Evolutionary conservation across 2,797 vertebrate genomes (phyloP).

Genomic region (Ctenopoma multispine): DNA sequence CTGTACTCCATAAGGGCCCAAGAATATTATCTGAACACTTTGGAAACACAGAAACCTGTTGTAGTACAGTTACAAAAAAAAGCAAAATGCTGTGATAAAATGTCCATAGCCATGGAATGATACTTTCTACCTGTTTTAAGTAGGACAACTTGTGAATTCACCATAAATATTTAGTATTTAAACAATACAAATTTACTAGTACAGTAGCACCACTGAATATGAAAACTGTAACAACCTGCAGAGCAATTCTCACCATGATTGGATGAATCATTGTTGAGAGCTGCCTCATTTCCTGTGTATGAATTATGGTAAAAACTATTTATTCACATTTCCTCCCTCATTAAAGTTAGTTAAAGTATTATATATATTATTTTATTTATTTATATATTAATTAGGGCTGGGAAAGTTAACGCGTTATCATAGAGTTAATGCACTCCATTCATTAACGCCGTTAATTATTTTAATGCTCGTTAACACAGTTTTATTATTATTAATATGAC

Average conservation of each 20-base stretch:
- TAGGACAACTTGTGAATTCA: not conserved
- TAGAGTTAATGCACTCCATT: too few relatives aligned
- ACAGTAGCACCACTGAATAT: not conserved
- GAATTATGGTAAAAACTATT: not conserved
- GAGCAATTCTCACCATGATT: slow-evolving; percentile 9
- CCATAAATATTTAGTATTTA: not conserved
- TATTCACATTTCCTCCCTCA: not conserved
- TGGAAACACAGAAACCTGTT: slow-evolving; percentile 15
- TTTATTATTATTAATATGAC: too few relatives aligned
- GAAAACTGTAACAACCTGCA: not conserved
- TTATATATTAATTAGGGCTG: too few relatives aligned
- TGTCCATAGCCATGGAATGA: not conserved
- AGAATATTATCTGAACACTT: not conserved
- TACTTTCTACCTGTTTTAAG: not conserved
- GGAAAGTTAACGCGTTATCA: too few relatives aligned
- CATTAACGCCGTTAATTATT: too few relatives aligned
- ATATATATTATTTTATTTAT: too few relatives aligned
- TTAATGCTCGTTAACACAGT: too few relatives aligned
- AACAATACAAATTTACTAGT: not conserved
- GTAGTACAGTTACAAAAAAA: slow-evolving; percentile 14
- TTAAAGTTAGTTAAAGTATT: too few relatives aligned
- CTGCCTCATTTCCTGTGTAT: not conserved
- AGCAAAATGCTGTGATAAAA: not conserved
- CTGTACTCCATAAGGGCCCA: not conserved
- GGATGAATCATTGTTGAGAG: slow-evolving; percentile 11